phyloP scores from a whole-genome alignment of 2,888 invertebrate species.

The Drosophila fulvimacula region DNA sequence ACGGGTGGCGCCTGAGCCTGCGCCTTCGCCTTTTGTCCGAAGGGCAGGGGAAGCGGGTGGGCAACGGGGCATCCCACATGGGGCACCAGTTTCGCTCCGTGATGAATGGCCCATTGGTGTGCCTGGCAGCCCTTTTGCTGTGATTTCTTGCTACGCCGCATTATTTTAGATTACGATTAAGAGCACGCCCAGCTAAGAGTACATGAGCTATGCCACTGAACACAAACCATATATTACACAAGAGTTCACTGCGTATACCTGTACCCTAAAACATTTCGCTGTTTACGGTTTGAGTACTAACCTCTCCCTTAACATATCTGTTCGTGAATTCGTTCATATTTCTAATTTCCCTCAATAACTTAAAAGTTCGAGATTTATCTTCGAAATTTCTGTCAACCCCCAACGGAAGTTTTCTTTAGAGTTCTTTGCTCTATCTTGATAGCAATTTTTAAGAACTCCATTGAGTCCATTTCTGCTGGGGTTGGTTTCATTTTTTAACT shows the following conservation, averaged over 20 bases:
- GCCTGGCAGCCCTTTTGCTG: slow-evolving; percentile 62
- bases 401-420: neutral
- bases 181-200: slow-evolving; percentile 5
- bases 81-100: slow-evolving; percentile 36
- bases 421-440: neutral
- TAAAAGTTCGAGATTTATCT: neutral
- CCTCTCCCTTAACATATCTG: neutral
- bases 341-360: neutral
- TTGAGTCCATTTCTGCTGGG: slow-evolving; percentile 11
- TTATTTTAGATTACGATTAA: slow-evolving; percentile 48
- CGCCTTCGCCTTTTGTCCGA: neutral
- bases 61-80: slow-evolving; percentile 10
- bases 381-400: neutral
- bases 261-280: too few species aligned
- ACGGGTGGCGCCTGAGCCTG: slow-evolving; percentile 6
- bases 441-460: neutral
- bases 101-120: slow-evolving; percentile 67
- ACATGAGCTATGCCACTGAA: slow-evolving; percentile 21
- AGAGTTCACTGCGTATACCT: too few species aligned
- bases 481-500: slow-evolving; percentile 22
- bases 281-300: neutral
- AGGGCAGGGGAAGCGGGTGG: neutral
- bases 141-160: slow-evolving; percentile 65
- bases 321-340: neutral
- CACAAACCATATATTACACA: neutral